Evolutionary conservation across 2,797 vertebrate genomes (phyloP), one percentile per base, ranked within the genome.

Genomic region (Falco naumanni): DNA sequence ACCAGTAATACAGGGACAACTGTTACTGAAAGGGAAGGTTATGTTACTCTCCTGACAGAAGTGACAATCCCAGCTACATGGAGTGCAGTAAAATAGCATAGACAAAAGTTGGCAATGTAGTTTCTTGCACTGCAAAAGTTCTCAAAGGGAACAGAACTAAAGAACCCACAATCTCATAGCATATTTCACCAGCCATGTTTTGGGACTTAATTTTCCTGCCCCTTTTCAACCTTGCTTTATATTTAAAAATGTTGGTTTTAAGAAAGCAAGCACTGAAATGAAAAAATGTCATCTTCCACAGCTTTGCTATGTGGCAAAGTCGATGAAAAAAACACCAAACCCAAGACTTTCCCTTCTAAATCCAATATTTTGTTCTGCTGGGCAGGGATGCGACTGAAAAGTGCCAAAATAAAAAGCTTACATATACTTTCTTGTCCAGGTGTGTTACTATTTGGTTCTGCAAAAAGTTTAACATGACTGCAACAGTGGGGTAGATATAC

Each of bases 1-100:
- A 96, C 80, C 77, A 91, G 84, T 64, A 53, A 71, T 74, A 80
- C 45, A 75, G 24, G 56, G 84, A 87, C 26, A 82, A 50, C 37
- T 85, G 77, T 54, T 71, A 43, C 31, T 81, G 68, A 89, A 77
- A 83, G 70, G 60, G 77, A 95, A 60, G 59, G 31, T 41, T 84
- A 94, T 84, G 1, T 84, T 81, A 92, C 76, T 92, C 48, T 90
- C 72, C 78, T 83, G 90, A 76, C 57, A 50, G 80, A 68, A 89
- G 37, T 26, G 51, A 76, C 43, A 87, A 59, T 72, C 59, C 64
- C 81, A 85, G 74, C 50, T 68, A 74, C 28, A 6, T 11, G 22
- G 43, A 87, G 34, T 19, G 18, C 68, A 83, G 59, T 37, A 50
- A 65, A 75, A 57, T 10, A 83, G 60, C 16, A 91, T 3, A 92